Evolutionary conservation across 1,140 invertebrate genomes (phyloP).

Genomic region (Homalodisca vitripennis): DNA sequence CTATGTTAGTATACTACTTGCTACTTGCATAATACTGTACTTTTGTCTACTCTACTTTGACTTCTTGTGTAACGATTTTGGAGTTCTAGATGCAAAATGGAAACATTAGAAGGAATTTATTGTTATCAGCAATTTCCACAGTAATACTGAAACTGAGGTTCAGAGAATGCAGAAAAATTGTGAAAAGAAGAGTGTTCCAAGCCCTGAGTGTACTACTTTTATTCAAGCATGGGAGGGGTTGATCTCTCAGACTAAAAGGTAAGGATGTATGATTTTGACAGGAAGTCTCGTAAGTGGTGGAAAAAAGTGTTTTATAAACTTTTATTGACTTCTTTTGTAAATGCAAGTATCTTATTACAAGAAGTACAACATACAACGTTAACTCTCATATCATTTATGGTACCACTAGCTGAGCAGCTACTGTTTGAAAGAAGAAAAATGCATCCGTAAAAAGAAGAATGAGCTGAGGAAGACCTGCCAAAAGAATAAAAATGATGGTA

Average conservation of each 20-base stretch:
- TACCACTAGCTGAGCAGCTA: conserved; percentile 37
- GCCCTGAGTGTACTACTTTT: conserved; percentile 14
- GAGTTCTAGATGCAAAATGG: conserved; percentile 29
- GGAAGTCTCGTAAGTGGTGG: conserved; percentile 38
- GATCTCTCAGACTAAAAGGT: conserved; percentile 40
- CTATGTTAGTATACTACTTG: no score
- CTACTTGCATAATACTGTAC: no score
- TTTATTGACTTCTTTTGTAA: conserved; percentile 34
- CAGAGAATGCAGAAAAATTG: conserved; percentile 30
- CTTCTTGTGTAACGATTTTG: conserved; percentile 4
- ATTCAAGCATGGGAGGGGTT: conserved; percentile 38
- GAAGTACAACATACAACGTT: conserved; percentile 30
- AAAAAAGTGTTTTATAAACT: no score
- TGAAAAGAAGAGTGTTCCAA: background rate
- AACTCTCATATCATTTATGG: conserved; percentile 32
- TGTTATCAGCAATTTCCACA: conserved; percentile 38
- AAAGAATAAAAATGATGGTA: no score
- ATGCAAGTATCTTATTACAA: conserved; percentile 36
- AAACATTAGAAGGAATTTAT: conserved; percentile 40
- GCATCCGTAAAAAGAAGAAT: conserved; percentile 20
- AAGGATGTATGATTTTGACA: conserved; percentile 36
- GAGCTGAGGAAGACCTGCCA: no score
- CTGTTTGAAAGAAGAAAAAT: conserved; percentile 29
- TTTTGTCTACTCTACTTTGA: no score
- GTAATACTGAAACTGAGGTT: conserved; percentile 25